These are phyloP conservation scores for Sterna hirundo DNA, from an alignment of 2,113 vertebrate species.

Conservation along the genomic window DNA sequence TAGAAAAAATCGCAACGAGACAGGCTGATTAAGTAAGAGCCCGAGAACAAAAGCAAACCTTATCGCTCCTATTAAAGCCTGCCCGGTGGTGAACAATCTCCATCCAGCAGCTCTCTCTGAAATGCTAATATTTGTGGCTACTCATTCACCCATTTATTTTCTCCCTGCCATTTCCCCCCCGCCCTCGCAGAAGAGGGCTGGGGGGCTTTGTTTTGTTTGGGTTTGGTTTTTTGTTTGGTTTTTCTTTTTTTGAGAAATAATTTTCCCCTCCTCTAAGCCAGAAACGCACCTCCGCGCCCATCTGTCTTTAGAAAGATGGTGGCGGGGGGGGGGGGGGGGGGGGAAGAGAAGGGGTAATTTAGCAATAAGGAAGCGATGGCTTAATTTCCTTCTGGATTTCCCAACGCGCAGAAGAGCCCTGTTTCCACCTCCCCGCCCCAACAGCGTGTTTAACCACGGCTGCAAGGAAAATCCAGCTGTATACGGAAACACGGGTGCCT, in stretches of 20 bases:
- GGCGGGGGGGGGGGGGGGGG: fast-evolving
- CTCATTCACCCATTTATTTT: not conserved
- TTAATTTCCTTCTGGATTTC: not conserved
- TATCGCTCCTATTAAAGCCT: conserved; percentile 52
- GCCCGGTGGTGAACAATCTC: conserved; percentile 19
- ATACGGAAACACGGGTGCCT: not conserved
- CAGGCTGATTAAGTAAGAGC: conserved; percentile 46
- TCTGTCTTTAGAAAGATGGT: not conserved
- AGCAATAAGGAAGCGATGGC: not conserved
- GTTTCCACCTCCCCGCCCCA: fast-evolving
- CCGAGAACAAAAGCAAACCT: conserved; percentile 58
- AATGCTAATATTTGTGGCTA: conserved; percentile 49
- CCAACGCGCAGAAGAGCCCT: not conserved
- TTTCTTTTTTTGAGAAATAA: not conserved
- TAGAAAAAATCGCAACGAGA: not conserved
- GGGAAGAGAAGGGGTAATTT: not conserved
- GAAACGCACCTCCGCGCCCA: not conserved
- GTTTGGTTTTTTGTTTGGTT: too few species aligned
- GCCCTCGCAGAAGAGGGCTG: not conserved
- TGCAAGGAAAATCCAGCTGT: not conserved
- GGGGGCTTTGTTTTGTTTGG: not conserved
- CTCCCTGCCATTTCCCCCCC: not conserved
- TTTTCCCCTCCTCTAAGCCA: not conserved
- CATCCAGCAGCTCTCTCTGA: conserved; percentile 23
- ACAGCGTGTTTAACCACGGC: not conserved